Conservation (phyloP, 2,888 invertebrate species). For the Ellobium chinense region DNA sequence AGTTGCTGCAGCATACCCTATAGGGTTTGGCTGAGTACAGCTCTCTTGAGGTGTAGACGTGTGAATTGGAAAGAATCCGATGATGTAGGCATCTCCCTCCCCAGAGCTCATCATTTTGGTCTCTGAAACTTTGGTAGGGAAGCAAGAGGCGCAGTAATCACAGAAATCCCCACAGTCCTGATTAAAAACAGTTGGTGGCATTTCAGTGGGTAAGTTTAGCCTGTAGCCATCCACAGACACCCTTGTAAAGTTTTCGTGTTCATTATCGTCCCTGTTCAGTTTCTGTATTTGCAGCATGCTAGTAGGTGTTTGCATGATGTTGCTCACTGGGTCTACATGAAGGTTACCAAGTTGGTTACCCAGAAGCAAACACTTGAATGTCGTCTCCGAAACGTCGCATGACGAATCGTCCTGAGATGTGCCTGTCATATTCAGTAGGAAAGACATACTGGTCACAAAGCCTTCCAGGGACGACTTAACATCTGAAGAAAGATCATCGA, state of each 20-base stretch:
- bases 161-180: constrained; percentile 46
- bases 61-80: constrained; percentile 55
- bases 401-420: not conserved
- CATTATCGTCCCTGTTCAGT: not conserved
- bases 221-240: not conserved
- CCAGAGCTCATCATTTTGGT: constrained; percentile 39
- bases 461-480: not conserved
- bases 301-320: not conserved
- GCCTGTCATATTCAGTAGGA: not conserved
- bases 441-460: not conserved
- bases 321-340: not conserved
- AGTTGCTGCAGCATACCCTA: constrained; percentile 48
- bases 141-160: constrained; percentile 41
- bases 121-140: constrained; percentile 22
- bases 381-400: not conserved
- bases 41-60: not conserved
- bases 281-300: not conserved
- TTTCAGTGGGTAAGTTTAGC: not conserved
- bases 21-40: constrained; percentile 29
- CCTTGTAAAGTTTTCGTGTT: not conserved
- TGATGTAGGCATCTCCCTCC: constrained; percentile 47
- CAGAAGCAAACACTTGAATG: not conserved
- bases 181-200: constrained; percentile 22
- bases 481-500: not conserved
- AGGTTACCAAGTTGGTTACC: not conserved